phyloP scores from a whole-genome alignment of 2,888 invertebrate genomes.

The Mamestra brassicae region DNA sequence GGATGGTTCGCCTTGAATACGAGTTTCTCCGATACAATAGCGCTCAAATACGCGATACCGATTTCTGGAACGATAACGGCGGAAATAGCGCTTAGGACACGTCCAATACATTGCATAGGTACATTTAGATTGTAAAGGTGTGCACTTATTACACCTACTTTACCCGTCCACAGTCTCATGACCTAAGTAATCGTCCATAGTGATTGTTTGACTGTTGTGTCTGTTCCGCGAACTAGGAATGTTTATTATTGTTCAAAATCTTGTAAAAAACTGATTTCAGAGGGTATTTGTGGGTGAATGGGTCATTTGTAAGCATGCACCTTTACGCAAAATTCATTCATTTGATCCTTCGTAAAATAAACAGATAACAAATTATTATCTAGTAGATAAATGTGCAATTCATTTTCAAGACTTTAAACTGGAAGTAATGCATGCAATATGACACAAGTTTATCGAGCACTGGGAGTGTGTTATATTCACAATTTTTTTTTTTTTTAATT shows the following conservation, averaged over 20 bases:
- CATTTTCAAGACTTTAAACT: neutral
- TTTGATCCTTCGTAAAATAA: neutral
- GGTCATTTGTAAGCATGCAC: constrained; percentile 13
- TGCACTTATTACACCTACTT: constrained; percentile 28
- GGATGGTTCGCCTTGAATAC: constrained; percentile 74
- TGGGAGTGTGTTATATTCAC: neutral
- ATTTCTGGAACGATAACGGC: constrained; percentile 63
- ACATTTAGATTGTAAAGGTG: constrained; percentile 35
- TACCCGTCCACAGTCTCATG: neutral
- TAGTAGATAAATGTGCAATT: neutral
- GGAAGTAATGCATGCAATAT: neutral
- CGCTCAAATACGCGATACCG: constrained; percentile 56
- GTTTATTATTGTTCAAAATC: neutral
- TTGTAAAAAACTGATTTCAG: neutral
- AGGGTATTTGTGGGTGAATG: neutral
- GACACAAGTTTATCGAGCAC: neutral
- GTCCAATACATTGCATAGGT: constrained; percentile 14
- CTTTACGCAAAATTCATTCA: neutral
- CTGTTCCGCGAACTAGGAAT: neutral
- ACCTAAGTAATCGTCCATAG: neutral
- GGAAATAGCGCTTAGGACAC: constrained; percentile 31
- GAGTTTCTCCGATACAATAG: constrained; percentile 30
- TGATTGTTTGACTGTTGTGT: neutral
- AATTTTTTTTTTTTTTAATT: neutral
- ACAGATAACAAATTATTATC: neutral